phyloP scores from a whole-genome alignment of 2,797 vertebrate species.

The Melanotaenia parkinsoni region DNA sequence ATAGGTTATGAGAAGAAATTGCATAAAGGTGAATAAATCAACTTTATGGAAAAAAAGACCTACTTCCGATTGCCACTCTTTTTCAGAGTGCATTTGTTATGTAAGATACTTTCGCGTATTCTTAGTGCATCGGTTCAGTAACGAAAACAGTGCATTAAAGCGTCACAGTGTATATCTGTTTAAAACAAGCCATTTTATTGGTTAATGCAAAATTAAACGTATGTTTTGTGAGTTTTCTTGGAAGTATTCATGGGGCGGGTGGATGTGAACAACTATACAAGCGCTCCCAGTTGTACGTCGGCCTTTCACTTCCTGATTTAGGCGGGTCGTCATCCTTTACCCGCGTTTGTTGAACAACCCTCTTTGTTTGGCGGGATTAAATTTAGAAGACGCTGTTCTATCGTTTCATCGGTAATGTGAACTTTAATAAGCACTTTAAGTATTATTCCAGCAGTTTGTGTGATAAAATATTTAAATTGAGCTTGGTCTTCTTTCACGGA shows the following conservation, averaged over 20 bases:
- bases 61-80: background rate
- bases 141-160: background rate
- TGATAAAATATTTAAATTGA: background rate
- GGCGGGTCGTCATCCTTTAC: conserved; percentile 60
- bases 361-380: conserved; percentile 71
- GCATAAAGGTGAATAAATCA: no score
- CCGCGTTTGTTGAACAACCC: conserved; percentile 66
- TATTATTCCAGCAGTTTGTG: accelerated
- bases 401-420: conserved; percentile 44
- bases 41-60: no score
- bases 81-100: conserved; percentile 38
- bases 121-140: background rate
- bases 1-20: no score
- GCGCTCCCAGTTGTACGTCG: background rate
- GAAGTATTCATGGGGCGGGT: accelerated
- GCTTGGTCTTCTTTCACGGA: background rate
- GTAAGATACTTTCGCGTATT: background rate
- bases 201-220: background rate
- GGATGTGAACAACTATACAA: conserved; percentile 27
- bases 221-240: background rate
- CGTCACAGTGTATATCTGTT: no score
- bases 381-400: background rate
- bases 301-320: conserved; percentile 35
- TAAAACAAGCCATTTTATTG: background rate
- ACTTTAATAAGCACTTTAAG: background rate